Percentiles rank a stretch among this genome's conserved stretches.
These are phyloP conservation scores for Lacerta agilis DNA, from an alignment of 2,797 vertebrate species.

Conservation along the genomic window DNA sequence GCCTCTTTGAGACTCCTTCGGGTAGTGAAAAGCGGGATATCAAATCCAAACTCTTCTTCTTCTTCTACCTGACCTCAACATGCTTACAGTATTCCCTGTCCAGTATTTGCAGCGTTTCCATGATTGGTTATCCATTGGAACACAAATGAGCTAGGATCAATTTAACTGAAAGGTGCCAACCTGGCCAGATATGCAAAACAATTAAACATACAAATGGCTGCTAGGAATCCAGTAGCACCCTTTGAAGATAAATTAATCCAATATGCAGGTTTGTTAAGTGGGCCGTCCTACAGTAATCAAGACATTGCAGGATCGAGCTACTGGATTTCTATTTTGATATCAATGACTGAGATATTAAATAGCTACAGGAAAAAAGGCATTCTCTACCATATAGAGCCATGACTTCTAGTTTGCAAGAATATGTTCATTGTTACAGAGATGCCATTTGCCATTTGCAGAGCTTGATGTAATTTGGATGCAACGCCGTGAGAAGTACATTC, in stretches of 20 bases:
- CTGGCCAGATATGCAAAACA: background rate
- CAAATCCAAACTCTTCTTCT: no score
- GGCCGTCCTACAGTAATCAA: background rate
- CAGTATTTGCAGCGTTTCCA: background rate
- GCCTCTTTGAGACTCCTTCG: no score
- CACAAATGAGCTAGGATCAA: background rate
- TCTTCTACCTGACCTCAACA: background rate
- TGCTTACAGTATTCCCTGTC: no score
- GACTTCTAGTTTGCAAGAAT: constrained; percentile 38
- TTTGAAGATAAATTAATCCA: background rate
- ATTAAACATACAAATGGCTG: constrained; percentile 4
- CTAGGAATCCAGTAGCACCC: background rate
- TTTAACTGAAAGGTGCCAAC: background rate
- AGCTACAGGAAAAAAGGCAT: constrained; percentile 61
- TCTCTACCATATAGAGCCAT: constrained; percentile 58
- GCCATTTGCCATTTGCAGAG: background rate
- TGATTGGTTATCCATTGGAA: background rate
- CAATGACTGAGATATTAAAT: constrained; percentile 34
- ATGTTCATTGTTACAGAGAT: constrained; percentile 20
- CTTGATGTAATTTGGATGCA: constrained; percentile 33
- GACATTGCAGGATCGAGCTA: background rate
- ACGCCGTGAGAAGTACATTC: constrained; percentile 3
- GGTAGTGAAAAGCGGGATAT: no score
- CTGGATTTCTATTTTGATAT: background rate
- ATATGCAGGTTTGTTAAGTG: background rate